Base-by-base conservation (phyloP, 2,113 vertebrate genomes). In the Tragelaphus buxtoni region DNA sequence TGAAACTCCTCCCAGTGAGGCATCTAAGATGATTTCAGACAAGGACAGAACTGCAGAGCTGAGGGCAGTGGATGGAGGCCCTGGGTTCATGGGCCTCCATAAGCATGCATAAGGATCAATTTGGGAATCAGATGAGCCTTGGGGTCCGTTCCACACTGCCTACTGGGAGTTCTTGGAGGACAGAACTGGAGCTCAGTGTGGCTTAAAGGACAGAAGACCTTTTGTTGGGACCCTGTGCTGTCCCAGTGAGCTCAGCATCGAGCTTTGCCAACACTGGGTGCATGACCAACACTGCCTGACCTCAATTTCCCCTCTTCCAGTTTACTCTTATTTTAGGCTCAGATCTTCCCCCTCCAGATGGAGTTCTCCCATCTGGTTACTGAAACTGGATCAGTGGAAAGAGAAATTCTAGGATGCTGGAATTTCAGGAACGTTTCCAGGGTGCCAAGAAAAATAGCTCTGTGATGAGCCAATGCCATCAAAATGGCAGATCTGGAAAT, bases 391-490 rank as follows among this genome's bases (percentile, higher is more conserved):
- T 95, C 90, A 91, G 90, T 90, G 94, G 90, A 98, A 97, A 97
- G 84, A 97, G 95, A 97, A 96, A 97, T 96, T 92, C 69, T 96
- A 97, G 69, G 96, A 95, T 92, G 95, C 32, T 97, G 97, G 98
- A 98, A 98, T 98, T 96, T 92, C 53, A 98, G 81, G 96, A 98
- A 97, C 53, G 94, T 96, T 95, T 95, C 95, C 95, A 96, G 90
- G 69, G 97, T 97, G 98, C 97, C 93, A 98, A 98, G 96, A 97
- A 97, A 98, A 95, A 96, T 89, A 63, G 0, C 91, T 98, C 94
- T 84, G 1, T 72, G 8, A 0, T 95, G 88, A 97, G 96, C 97
- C 96, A 96, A 83, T 96, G 97, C 96, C 97, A 97, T 90, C 81
- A 86, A 24, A 95, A 94, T 97, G 98, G 97, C 97, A 97, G 93